These are phyloP conservation scores for Chrysolina haemoptera DNA, from an alignment of 2,888 invertebrate genomes.

Conservation along the genomic window DNA sequence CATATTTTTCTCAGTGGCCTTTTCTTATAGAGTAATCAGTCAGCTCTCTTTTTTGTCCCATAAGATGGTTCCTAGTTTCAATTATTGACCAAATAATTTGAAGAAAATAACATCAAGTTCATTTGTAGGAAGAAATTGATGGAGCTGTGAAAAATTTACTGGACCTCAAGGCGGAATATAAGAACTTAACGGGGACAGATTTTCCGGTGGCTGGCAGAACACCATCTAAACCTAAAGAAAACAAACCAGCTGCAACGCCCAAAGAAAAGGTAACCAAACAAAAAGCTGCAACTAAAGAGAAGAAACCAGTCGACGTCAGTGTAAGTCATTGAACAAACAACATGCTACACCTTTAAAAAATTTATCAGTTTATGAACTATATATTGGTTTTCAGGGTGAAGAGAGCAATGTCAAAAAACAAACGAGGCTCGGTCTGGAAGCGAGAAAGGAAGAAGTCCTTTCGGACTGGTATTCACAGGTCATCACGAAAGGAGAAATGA, in stretches of 20 bases:
- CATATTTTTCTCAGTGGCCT: background rate
- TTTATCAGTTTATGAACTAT: too few species aligned
- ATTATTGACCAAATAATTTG: too few species aligned
- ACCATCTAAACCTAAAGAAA: constrained; percentile 55
- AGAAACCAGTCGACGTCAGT: constrained; percentile 55
- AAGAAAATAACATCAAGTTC: background rate
- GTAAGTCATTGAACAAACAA: constrained; percentile 7
- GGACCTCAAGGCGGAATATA: constrained; percentile 77
- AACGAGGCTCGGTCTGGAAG: constrained; percentile 94
- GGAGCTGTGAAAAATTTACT: constrained; percentile 71
- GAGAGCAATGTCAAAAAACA: constrained; percentile 84
- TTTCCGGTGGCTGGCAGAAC: constrained; percentile 69
- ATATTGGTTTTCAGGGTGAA: constrained; percentile 56
- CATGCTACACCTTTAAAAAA: too few species aligned
- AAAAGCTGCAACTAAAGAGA: constrained; percentile 62
- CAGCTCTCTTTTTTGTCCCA: too few species aligned
- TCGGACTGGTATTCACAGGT: constrained; percentile 99
- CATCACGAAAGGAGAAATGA: constrained; percentile 93
- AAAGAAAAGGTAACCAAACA: constrained; percentile 64
- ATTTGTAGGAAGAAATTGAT: constrained; percentile 66
- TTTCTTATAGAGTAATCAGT: too few species aligned
- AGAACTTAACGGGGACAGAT: constrained; percentile 71
- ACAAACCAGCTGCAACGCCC: constrained; percentile 53
- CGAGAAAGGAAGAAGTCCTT: constrained; percentile 91
- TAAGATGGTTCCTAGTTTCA: too few species aligned